Evolutionary conservation across 1,140 invertebrate genomes (phyloP), one percentile per base, ranked within the genome.

Genomic region (Asbolus verrucosus): DNA sequence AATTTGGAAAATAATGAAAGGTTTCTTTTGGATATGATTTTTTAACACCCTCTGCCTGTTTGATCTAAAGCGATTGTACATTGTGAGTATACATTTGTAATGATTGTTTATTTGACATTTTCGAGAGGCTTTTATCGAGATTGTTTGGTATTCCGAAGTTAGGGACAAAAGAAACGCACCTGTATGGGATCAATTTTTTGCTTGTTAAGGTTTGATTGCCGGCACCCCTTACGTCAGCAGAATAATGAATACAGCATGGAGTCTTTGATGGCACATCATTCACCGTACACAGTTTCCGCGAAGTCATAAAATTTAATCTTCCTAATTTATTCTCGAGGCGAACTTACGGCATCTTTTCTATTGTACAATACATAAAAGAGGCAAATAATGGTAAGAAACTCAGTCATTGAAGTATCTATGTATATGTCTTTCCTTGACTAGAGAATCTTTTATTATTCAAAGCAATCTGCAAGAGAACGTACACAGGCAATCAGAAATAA

Each of bases 281-380:
- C 46, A 54, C 46, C 24, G 19, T 54, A 36, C 6, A 36, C 33
- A 4, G 33, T 36, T n/a, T 36, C 33, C 33, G 33, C 33, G 46
- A 54, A 54, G 46, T 54, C 46, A 54, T 54, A 54, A 54, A 54
- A 54, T 54, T 54, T 54, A 54, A 54, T 54, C 46, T 54, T 54
- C 46, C 46, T 54, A 54, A 54, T 54, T 54, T 54, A 54, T 54
- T 54, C 46, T 54, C 3, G 46, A 54, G 46, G 21, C 21, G 46
- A 24, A 24, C 46, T 54, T n/a, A n/a, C n/a, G n/a, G n/a, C n/a
- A n/a, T n/a, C n/a, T n/a, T n/a, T n/a, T n/a, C 21, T 14, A 54
- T 54, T 54, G 46, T 54, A 21, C 21, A 54, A 54, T 27, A 50
- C 19, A 54, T 54, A 54, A 54, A 54, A 54, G 46, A 54, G 19